Evolutionary conservation across 2,797 vertebrate species (phyloP), one percentile per base, ranked within the genome.

Genomic region (Paratrypauchen microcephalus): DNA sequence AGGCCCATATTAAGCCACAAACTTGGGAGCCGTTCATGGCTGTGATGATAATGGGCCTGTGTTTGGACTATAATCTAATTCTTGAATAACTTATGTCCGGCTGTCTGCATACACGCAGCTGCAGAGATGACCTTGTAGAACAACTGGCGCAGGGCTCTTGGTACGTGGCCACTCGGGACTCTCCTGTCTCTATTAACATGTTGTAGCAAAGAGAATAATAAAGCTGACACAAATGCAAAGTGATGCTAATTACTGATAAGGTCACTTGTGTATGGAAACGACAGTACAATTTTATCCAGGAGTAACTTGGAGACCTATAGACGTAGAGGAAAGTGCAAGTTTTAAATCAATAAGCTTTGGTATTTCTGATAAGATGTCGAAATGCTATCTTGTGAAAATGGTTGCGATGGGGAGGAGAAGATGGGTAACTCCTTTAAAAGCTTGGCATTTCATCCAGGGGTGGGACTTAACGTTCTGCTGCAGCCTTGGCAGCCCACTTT

Each of bases 111-210:
- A 18, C 36, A 16, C 15, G 21, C 61, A 6, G 36, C 21, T 19
- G 66, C 69, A 81, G 74, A 59, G 75, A 66, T 75, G 80, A 85
- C 87, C 87, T 88, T 83, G 81, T 80, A 48, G 65, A 87, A 79
- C 73, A 78, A 72, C 71, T 82, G 60, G n/a, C 57, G 66, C 41
- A 68, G 66, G 66, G 52, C 66, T 61, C 69, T 48, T 2, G 0
- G 24, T 48, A 57, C 71, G 73, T 66, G 71, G 48, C 47, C 61
- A 59, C 67, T 57, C 28, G 0, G 62, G 58, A 57, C 28, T 28
- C 9, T 66, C 58, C 68, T 60, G 63, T 81, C 76, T 55, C 15
- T 56, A 64, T 60, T 66, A 73, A 52, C 55, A 61, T 68, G 71
- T 78, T 30, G 7, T 39, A 19, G 72, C 64, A 70, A 74, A 58